phyloP scores from a whole-genome alignment of 1,140 invertebrate genomes.

The Trichonephila clavipes region DNA sequence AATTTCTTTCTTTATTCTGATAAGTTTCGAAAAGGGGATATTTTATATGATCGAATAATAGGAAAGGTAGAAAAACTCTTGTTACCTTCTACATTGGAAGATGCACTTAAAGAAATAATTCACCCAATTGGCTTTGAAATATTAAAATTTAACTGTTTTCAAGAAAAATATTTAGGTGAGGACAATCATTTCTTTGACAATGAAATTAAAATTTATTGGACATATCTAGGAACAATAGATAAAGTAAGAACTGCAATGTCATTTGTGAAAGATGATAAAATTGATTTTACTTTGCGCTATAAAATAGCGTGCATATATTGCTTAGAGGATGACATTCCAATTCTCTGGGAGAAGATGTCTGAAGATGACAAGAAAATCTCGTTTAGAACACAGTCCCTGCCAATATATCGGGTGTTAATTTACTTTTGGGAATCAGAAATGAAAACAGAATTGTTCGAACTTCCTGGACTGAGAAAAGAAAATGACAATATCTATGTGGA shows the following conservation, averaged over 20 bases:
- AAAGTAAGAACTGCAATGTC: slow-evolving; percentile 45
- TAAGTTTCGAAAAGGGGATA: neutral
- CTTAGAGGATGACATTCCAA: slow-evolving; percentile 26
- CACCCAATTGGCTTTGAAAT: neutral
- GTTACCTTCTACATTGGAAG: neutral
- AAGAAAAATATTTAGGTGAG: neutral
- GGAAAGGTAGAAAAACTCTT: neutral
- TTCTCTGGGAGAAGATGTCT: slow-evolving; percentile 15
- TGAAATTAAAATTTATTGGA: slow-evolving; percentile 40
- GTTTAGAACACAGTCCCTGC: neutral
- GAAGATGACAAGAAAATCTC: neutral
- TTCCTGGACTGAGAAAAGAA: neutral
- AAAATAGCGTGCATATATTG: slow-evolving; percentile 62
- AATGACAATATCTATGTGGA: neutral
- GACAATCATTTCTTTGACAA: neutral
- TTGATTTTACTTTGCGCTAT: slow-evolving; percentile 18
- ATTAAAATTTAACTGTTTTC: neutral
- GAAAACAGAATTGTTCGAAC: neutral
- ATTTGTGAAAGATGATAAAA: slow-evolving; percentile 51
- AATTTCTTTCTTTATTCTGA: neutral
- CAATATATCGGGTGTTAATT: slow-evolving; percentile 1
- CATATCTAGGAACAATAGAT: slow-evolving; percentile 45
- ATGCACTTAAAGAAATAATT: neutral
- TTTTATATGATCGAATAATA: neutral
- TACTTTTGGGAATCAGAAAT: slow-evolving; percentile 36